Base-by-base conservation (phyloP, 2,113 vertebrate species). In the Xiphorhynchus elegans region DNA sequence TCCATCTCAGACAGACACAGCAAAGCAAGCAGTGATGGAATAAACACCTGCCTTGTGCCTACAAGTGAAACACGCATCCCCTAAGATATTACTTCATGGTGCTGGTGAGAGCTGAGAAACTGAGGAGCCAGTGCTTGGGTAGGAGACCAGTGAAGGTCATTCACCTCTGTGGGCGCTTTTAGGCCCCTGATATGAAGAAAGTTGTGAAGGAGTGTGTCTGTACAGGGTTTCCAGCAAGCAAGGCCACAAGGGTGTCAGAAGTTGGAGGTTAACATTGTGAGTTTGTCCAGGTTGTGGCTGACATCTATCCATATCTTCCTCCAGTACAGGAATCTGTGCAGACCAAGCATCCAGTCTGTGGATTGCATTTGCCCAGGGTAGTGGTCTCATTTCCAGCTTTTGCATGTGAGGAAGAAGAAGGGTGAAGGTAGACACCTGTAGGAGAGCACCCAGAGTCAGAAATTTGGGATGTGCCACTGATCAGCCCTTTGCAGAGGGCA, bases 161-260 rank as follows among this genome's bases (percentile, higher is more conserved):
- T 35, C 28, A 55, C 28, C 24, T 29, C 3, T 0, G 0, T 0
- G 0, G 18, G 11, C 72, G 59, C 33, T 88, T 88, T 76, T 37
- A 42, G 73, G 72, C 19, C 21, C 42, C 13, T 52, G n/a, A 14
- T 1, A 2, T 72, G 80, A 39, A 49, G 37, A 10, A 62, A 10
- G 17, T 4, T 75, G 44, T 58, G 81, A 23, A 72, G 31, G 52
- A 70, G 5, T 18, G 29, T 75, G 62, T 78, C 20, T 62, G 11
- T 49, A 8, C 7, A 60, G 56, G 8, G 7, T 74, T 87, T 78
- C n/a, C 42, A 58, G 44, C 4, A 8, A 66, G 58, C 8, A 37
- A 49, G 29, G 23, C 56, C 55, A 6, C 3, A 1, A 8, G 11
- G 9, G 8, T 77, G 31, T 85, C 37, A 76, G 20, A 53, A 90